Conservation (phyloP, 2,888 invertebrate species). For the Stegophylla sp. region DNA sequence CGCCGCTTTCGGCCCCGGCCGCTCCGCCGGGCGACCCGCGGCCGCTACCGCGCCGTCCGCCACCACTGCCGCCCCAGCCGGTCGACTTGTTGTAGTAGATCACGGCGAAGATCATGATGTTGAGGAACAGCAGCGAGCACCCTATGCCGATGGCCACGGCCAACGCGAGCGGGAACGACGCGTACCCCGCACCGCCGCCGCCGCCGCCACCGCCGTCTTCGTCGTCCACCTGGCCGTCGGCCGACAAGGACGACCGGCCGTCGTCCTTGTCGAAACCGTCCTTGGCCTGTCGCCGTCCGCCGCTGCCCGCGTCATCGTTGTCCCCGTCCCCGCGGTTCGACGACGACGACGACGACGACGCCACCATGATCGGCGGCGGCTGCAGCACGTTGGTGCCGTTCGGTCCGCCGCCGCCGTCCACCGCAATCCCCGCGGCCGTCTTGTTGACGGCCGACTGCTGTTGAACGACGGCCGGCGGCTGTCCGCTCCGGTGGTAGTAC, state of each 20-base stretch:
- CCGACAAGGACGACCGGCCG: not conserved
- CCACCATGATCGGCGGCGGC: constrained; percentile 62
- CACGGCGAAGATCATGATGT: constrained; percentile 83
- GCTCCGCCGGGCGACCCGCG: constrained; percentile 63
- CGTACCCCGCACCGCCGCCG: constrained; percentile 78
- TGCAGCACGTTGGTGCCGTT: constrained; percentile 57
- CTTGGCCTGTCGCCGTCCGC: constrained; percentile 5
- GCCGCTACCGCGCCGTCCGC: constrained; percentile 66
- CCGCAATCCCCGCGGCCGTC: too few species aligned
- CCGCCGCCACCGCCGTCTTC: constrained; percentile 65
- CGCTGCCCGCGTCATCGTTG: constrained; percentile 24
- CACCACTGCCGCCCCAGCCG: constrained; percentile 64
- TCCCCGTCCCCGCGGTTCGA: constrained; percentile 63
- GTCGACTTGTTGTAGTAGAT: constrained; percentile 78
- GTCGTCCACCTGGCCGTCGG: constrained; percentile 65
- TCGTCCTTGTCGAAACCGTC: not conserved
- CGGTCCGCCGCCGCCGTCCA: constrained; percentile 16
- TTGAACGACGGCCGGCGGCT: not conserved
- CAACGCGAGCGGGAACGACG: constrained; percentile 87
- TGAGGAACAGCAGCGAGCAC: constrained; percentile 79
- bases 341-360: constrained; percentile 63
- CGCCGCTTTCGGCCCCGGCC: not conserved
- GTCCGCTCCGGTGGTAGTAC: constrained; percentile 37
- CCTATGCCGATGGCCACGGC: constrained; percentile 95
- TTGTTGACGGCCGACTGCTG: not conserved